phyloP scores from a whole-genome alignment of 2,113 vertebrate genomes.

The Platanista minor region DNA sequence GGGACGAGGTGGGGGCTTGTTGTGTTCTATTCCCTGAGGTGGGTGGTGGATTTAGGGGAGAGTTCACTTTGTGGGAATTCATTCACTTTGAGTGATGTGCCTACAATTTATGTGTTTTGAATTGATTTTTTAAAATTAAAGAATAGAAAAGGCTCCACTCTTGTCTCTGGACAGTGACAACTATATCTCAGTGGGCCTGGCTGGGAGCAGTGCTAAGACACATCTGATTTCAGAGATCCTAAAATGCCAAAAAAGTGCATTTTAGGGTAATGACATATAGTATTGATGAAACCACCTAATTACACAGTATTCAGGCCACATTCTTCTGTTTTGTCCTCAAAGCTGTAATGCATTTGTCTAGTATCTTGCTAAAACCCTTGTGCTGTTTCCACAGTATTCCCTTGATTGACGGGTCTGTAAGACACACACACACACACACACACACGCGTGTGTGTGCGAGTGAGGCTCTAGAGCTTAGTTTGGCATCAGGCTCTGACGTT shows the following conservation, averaged over 20 bases:
- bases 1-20: rapidly evolving
- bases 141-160: not conserved
- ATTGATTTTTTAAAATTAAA: not conserved
- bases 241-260: not conserved
- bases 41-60: not conserved
- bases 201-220: not conserved
- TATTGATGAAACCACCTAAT: too few relatives aligned
- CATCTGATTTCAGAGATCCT: not conserved
- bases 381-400: not conserved
- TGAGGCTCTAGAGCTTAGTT: rapidly evolving
- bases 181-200: not conserved
- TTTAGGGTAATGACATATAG: not conserved
- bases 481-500: not conserved
- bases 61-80: not conserved
- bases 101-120: not conserved
- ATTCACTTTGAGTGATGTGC: too few relatives aligned
- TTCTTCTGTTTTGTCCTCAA: not conserved
- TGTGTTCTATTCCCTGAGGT: rapidly evolving
- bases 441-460: rapidly evolving
- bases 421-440: too few relatives aligned
- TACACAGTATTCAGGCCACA: rapidly evolving
- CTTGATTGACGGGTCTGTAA: rapidly evolving
- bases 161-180: not conserved
- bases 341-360: not conserved
- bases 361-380: not conserved